phyloP scores from a whole-genome alignment of 2,888 invertebrate species.

The Ormyrus thymus region DNA sequence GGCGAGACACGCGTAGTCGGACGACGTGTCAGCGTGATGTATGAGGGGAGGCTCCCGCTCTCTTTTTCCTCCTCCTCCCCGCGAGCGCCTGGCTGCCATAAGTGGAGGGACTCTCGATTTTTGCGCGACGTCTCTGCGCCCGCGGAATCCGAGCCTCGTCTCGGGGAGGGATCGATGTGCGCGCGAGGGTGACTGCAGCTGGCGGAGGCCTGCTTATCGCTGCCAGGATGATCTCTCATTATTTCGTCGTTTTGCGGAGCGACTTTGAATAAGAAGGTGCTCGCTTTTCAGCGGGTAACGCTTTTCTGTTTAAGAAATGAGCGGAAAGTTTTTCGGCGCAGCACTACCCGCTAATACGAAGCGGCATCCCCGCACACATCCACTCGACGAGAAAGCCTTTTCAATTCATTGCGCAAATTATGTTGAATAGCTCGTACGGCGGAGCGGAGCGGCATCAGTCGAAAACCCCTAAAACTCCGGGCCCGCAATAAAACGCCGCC shows the following conservation, averaged over 20 bases:
- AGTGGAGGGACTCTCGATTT: background rate
- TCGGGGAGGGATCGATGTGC: conserved; percentile 1
- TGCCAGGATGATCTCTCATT: background rate
- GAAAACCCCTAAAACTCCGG: background rate
- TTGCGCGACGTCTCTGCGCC: background rate
- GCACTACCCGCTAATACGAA: too few species aligned
- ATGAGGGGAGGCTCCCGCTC: conserved; percentile 64
- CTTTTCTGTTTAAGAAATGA: too few species aligned
- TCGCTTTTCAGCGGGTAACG: too few species aligned
- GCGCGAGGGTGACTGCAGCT: background rate
- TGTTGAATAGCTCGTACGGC: conserved; percentile 24
- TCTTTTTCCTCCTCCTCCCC: conserved; percentile 56
- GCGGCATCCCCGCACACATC: background rate
- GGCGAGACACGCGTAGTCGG: conserved; percentile 65
- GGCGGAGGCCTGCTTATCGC: conserved; percentile 6
- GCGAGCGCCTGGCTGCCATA: background rate
- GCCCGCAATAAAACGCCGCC: conserved; percentile 19
- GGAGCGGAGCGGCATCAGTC: background rate
- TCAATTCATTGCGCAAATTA: conserved; percentile 31
- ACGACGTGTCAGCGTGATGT: conserved; percentile 69
- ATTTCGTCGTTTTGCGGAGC: conserved; percentile 2
- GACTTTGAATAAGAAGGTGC: too few species aligned
- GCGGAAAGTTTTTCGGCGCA: too few species aligned
- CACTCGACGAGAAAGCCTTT: conserved; percentile 14
- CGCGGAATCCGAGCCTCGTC: conserved; percentile 4